Evolutionary conservation across 2,113 vertebrate genomes (phyloP).

Genomic region (Coregonus clupeaformis): DNA sequence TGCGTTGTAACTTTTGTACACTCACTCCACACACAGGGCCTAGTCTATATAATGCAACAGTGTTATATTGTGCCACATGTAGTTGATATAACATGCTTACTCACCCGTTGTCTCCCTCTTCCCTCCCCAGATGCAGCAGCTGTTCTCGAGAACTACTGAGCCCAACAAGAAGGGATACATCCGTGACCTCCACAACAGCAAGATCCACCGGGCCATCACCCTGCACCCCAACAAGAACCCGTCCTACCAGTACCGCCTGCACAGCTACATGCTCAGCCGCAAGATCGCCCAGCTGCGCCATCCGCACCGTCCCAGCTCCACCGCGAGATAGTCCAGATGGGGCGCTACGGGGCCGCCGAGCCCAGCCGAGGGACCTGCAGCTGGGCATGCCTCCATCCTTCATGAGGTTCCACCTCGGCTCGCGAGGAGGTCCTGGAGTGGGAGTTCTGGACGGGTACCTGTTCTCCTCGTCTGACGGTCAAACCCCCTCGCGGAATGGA

Average conservation of each 20-base stretch:
- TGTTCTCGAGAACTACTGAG: slow-evolving; percentile 95
- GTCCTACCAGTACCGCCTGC: slow-evolving; percentile 92
- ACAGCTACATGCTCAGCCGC: slow-evolving; percentile 95
- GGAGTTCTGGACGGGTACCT: slow-evolving; percentile 95
- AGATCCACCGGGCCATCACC: slow-evolving; percentile 94
- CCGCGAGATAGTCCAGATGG: slow-evolving; percentile 92
- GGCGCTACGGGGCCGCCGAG: slow-evolving; percentile 82
- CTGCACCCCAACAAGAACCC: slow-evolving; percentile 98
- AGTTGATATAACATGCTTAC: background rate
- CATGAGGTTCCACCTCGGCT: slow-evolving; percentile 88
- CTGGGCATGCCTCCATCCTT: slow-evolving; percentile 92
- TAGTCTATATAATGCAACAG: background rate
- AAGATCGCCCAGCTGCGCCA: slow-evolving; percentile 92
- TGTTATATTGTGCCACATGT: background rate
- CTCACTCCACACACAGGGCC: too few relatives aligned
- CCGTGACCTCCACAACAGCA: slow-evolving; percentile 93
- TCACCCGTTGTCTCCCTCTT: background rate
- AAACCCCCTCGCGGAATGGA: slow-evolving; percentile 90
- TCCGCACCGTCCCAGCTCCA: slow-evolving; percentile 90
- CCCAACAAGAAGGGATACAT: slow-evolving; percentile 98
- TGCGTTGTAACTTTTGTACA: background rate
- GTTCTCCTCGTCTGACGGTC: slow-evolving; percentile 82
- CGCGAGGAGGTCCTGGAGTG: slow-evolving; percentile 93
- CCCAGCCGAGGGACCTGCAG: slow-evolving; percentile 85
- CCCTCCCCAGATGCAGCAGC: slow-evolving; percentile 91